Evolutionary conservation across 2,113 vertebrate species (phyloP), one percentile per base, ranked within the genome.

Genomic region (Mus pahari): DNA sequence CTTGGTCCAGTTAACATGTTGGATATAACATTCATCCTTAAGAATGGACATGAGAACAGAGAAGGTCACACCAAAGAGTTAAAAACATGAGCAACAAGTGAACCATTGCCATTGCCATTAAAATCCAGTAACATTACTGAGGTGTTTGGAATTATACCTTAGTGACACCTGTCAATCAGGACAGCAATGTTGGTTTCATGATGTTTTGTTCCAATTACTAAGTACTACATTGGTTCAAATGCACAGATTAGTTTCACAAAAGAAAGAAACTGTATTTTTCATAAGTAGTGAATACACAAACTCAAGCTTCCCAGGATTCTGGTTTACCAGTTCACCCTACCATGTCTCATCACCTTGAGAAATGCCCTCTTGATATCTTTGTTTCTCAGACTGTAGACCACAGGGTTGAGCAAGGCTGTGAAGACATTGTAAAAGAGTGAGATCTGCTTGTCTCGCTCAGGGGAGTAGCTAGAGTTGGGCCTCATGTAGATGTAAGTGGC

Each of bases 331-430:
- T 36, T 16, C 31, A 68, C 5, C 14, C 73, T 92, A 36, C 68
- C 7, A 39, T 24, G 1, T 0, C 89, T 53, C 19, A 91, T 79
- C 33, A 95, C 45, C 64, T 94, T 97, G 31, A 96, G 42, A 90
- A 98, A 89, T 58, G 94, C 94, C 3, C 3, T 50, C 48, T 96
- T 97, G 7, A 95, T 95, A 53, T 97, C 96, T 22, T 97, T 91
- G 17, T 95, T 98, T 8, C 96, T 94, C 39, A 97, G 68, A 81
- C 94, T 98, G 5, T 97, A 97, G n/a, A 95, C 89, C 36, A 97
- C n/a, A 42, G 95, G 96, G 3, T 97, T 98, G 50, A 97, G 82
- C 39, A 98, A 60, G 0, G 86, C 66, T 5, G 78, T 91, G 55
- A 97, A 96, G 50, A 91, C 77, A 90, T 96, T 97, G 10, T 97